Conservation (phyloP, 2,888 invertebrate genomes). For the Andrena haemorrhoa region DNA sequence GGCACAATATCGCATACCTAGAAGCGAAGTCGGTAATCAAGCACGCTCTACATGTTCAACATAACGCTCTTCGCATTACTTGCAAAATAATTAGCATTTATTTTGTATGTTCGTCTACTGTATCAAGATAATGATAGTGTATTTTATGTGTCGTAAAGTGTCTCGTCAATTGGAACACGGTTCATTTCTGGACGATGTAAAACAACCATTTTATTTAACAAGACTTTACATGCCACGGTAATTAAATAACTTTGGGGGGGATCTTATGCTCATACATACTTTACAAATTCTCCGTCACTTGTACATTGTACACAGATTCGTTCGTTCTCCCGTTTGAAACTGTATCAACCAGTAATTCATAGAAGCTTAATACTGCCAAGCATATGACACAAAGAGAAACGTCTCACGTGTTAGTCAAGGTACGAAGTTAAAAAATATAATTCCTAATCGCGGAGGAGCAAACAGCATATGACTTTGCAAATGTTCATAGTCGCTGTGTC, state of each 20-base stretch:
- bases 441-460: background rate
- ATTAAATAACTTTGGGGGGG: constrained; percentile 17
- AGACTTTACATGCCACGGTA: constrained; percentile 43
- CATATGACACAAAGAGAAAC: constrained; percentile 2
- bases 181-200: constrained; percentile 19
- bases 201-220: constrained; percentile 58
- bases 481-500: background rate
- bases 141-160: background rate
- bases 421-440: background rate
- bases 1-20: constrained; percentile 62
- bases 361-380: constrained; percentile 15
- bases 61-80: constrained; percentile 9
- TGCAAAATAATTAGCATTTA: background rate
- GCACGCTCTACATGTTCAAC: constrained; percentile 31
- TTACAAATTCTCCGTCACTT: background rate
- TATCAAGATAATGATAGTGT: background rate
- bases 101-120: background rate
- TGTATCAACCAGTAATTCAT: background rate
- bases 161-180: constrained; percentile 25
- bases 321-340: background rate
- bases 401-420: background rate
- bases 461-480: constrained; percentile 2
- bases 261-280: constrained; percentile 11
- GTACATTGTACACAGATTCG: constrained; percentile 1
- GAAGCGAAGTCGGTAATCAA: constrained; percentile 46